Percentiles rank a stretch among this genome's conserved stretches.
These are phyloP conservation scores for Drosophila tropicalis DNA, from an alignment of 1,140 invertebrate species.

Conservation along the genomic window DNA sequence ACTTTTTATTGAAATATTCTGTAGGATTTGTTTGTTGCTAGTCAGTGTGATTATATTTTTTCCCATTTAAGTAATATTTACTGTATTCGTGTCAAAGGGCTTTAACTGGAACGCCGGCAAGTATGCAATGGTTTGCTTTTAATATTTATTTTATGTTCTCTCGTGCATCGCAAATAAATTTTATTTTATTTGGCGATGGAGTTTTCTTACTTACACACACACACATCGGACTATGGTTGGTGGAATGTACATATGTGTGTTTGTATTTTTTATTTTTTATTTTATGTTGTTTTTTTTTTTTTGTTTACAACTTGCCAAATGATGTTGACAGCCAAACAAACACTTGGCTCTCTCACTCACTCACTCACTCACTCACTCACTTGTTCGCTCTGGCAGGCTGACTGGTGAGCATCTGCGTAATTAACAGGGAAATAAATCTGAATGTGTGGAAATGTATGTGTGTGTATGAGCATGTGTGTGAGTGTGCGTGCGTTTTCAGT, in stretches of 20 bases:
- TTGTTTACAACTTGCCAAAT: slow-evolving; percentile 58
- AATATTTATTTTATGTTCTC: slow-evolving; percentile 53
- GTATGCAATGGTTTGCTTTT: slow-evolving; percentile 48
- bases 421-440: slow-evolving; percentile 60
- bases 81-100: slow-evolving; percentile 42
- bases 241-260: slow-evolving; percentile 25
- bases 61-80: slow-evolving; percentile 46
- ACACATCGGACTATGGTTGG: background rate
- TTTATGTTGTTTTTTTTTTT: slow-evolving; percentile 36
- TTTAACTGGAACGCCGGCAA: slow-evolving; percentile 52
- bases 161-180: slow-evolving; percentile 64
- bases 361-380: slow-evolving; percentile 39
- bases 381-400: slow-evolving; percentile 6
- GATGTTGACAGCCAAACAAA: slow-evolving; percentile 71
- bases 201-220: slow-evolving; percentile 30
- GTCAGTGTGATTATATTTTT: background rate
- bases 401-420: slow-evolving; percentile 54
- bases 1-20: background rate
- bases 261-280: slow-evolving; percentile 48
- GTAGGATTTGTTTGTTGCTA: too few species aligned
- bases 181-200: slow-evolving; percentile 70
- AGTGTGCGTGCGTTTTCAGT: slow-evolving; percentile 35
- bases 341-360: slow-evolving; percentile 19
- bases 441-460: slow-evolving; percentile 1
- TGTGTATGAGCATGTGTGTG: background rate